phyloP scores from a whole-genome alignment of 1,140 invertebrate genomes.

The Dysdera silvatica region DNA sequence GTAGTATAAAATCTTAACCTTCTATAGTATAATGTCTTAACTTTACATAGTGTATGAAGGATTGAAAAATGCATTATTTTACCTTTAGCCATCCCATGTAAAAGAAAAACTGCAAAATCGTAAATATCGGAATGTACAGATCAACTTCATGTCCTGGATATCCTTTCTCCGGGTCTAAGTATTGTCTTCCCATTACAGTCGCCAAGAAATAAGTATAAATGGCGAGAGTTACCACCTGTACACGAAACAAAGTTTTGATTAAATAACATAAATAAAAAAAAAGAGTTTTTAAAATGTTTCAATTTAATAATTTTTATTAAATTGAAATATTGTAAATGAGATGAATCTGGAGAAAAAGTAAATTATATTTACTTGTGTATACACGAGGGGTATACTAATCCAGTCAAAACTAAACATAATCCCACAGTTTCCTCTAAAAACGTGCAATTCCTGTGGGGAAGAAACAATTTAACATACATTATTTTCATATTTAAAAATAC shows the following conservation, averaged over 20 bases:
- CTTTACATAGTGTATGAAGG: too few species aligned
- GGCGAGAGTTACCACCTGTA: slow-evolving; percentile 81
- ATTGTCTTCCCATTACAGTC: slow-evolving; percentile 71
- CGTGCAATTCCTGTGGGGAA: slow-evolving; percentile 39
- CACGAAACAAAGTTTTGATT: slow-evolving; percentile 33
- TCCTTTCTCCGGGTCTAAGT: slow-evolving; percentile 53
- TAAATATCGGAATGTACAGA: slow-evolving; percentile 37
- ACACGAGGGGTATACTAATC: slow-evolving; percentile 50
- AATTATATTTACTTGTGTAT: slow-evolving; percentile 46
- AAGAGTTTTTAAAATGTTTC: not conserved
- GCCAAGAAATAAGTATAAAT: slow-evolving; percentile 87
- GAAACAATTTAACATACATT: not conserved
- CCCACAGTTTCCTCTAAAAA: slow-evolving; percentile 44
- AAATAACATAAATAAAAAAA: not conserved
- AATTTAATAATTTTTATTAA: not conserved
- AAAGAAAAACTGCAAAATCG: slow-evolving; percentile 77
- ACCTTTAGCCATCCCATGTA: slow-evolving; percentile 82
- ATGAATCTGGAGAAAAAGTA: not conserved
- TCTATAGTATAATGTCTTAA: too few species aligned
- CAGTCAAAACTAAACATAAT: slow-evolving; percentile 49
- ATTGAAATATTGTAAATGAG: not conserved
- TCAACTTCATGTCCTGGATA: slow-evolving; percentile 36
- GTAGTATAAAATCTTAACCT: too few species aligned
- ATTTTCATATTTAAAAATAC: not conserved
- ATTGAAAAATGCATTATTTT: not conserved